These are phyloP conservation scores for Polyodon spathula DNA, from an alignment of 2,113 vertebrate species.

Conservation along the genomic window DNA sequence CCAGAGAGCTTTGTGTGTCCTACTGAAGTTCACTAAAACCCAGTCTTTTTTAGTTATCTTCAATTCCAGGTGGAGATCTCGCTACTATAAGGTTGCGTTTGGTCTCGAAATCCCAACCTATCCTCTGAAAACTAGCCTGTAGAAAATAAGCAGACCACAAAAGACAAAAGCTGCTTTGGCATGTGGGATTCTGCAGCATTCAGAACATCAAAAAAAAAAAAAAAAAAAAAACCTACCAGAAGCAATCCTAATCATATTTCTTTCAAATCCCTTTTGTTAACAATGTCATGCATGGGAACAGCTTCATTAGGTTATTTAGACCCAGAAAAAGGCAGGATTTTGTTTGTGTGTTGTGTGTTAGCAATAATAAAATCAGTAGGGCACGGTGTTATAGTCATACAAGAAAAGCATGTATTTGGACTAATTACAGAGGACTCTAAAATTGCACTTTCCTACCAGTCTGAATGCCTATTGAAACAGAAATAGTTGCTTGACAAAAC, in stretches of 20 bases:
- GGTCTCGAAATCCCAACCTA: slow-evolving; percentile 10
- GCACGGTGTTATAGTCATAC: too few relatives aligned
- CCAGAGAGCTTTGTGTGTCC: not conserved
- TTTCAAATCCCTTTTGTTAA: slow-evolving; percentile 10
- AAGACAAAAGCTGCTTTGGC: not conserved
- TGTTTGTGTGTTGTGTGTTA: not conserved
- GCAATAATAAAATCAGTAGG: too few relatives aligned
- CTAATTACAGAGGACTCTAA: too few relatives aligned
- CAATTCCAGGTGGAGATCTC: slow-evolving; percentile 2
- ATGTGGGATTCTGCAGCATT: not conserved
- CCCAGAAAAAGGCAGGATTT: not conserved
- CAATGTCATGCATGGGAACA: slow-evolving; percentile 6
- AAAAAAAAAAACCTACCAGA: not conserved
- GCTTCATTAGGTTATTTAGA: slow-evolving; percentile 1
- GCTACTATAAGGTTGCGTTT: slow-evolving; percentile 1
- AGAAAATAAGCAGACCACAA: not conserved
- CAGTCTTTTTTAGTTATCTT: slow-evolving; percentile 9
- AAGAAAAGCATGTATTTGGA: too few relatives aligned
- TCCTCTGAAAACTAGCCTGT: not conserved
- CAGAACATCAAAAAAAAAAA: not conserved
- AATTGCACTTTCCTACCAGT: too few relatives aligned
- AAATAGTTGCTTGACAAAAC: too few relatives aligned
- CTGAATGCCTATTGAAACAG: too few relatives aligned
- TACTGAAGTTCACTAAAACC: slow-evolving; percentile 11
- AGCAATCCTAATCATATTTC: slow-evolving; percentile 2